A percentile compares a stretch with the other conserved stretches of the same genome.
These are phyloP conservation scores for Chlamydotis undulata DNA, from an alignment of 2,113 vertebrate genomes.

Conservation along the genomic window DNA sequence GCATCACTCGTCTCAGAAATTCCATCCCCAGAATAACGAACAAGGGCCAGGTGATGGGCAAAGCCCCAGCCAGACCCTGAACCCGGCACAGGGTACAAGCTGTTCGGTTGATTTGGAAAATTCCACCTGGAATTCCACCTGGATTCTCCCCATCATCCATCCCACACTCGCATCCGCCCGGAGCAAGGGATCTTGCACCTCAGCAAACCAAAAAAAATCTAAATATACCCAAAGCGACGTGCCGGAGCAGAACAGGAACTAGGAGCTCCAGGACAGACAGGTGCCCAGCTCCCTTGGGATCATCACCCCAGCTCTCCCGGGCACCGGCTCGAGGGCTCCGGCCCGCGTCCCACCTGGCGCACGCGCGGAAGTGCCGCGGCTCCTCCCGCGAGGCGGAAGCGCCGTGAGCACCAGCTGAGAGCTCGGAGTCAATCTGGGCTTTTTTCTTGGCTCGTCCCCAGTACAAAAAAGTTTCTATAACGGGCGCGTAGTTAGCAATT, in stretches of 20 bases:
- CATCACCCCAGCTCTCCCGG: not conserved
- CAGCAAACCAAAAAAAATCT: not conserved
- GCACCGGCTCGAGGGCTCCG: not conserved
- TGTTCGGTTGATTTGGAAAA: not conserved
- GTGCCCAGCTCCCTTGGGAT: not conserved
- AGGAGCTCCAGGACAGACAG: not conserved
- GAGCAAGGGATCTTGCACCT: not conserved
- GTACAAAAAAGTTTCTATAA: constrained; percentile 64
- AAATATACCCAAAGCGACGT: not conserved
- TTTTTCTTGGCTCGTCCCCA: constrained; percentile 51
- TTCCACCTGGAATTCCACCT: not conserved
- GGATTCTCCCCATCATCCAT: not conserved
- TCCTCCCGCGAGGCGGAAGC: not conserved
- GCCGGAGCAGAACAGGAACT: not conserved
- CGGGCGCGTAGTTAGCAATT: not conserved
- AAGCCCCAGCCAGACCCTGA: not conserved
- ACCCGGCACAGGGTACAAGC: accelerated
- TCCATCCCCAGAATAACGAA: not conserved
- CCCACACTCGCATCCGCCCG: accelerated
- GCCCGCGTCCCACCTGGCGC: not conserved
- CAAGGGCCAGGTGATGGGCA: not conserved
- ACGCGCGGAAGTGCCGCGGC: not conserved
- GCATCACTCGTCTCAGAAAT: not conserved
- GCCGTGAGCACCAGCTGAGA: constrained; percentile 48
- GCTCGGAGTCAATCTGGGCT: constrained; percentile 49